Evolutionary conservation across 2,888 invertebrate genomes (phyloP), one percentile per base, ranked within the genome.

Genomic region (Aphodius sticticus): DNA sequence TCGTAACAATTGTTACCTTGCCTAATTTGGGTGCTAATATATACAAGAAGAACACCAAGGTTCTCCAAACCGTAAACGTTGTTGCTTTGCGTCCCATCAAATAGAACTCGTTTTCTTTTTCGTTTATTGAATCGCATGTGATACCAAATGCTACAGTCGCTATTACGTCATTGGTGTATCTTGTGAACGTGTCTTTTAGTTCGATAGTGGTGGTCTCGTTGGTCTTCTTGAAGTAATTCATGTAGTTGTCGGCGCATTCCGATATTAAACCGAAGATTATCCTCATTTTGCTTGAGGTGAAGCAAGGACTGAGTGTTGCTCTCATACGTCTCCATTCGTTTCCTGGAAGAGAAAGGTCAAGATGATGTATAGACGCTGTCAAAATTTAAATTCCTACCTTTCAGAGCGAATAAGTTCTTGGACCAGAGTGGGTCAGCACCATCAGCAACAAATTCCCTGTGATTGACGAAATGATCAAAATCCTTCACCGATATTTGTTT

Each of bases 391-490:
- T 53, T 53, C 53, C 53, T 80, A 71, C 82, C 81, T 78, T 53
- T 78, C 26, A 76, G 70, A 6, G 80, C 69, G 37, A 82, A 78
- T 16, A 88, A 80, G 81, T 86, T 86, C 76, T 90, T 91, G 0
- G 89, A 90, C 83, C 92, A 92, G 0, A 93, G 83, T 0, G 90
- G 89, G 71, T 92, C 92, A 6, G 83, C 84, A 0, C 87, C 85
- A 26, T 90, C 87, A 5, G 83, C 77, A 6, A 85, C 77, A 70
- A 38, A 80, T 26, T 76, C 71, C 14, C 76, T 78, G 76, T 87
- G 87, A 79, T 93, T 92, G n/a, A 90, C 88, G 83, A 93, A 93
- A 86, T 91, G 88, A 77, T 93, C 92, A 85, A 92, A 92, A 84
- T 93, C 92, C 79, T 92, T 89, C 38, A 92, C 91, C 79, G 91